phyloP scores from a whole-genome alignment of 2,888 invertebrate species.

The Tinea pellionella region DNA sequence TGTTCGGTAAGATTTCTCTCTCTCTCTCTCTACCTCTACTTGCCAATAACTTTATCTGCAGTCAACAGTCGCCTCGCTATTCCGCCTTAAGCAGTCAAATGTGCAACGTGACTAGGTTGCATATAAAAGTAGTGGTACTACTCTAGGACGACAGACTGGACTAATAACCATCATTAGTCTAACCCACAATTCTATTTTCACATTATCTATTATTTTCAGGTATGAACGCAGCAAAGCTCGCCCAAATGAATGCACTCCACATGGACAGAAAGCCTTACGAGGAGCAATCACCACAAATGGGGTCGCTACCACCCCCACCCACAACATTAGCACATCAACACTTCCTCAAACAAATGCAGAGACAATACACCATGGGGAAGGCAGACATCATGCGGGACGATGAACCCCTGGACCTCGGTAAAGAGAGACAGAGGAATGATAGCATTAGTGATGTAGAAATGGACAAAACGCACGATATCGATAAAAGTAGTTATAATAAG shows the following conservation, averaged over 20 bases:
- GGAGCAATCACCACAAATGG: conserved; percentile 68
- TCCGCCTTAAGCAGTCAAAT: too few relatives aligned
- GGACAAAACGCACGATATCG: conserved; percentile 56
- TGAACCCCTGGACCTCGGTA: conserved; percentile 66
- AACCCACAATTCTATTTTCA: background rate
- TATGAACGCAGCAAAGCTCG: conserved; percentile 81
- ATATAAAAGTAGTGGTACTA: too few relatives aligned
- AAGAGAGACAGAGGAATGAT: conserved; percentile 53
- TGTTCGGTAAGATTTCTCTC: conserved; percentile 64
- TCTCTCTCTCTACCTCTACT: too few relatives aligned
- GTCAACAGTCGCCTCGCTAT: too few relatives aligned
- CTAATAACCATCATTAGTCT: background rate
- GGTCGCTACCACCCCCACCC: conserved; percentile 66
- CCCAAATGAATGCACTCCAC: conserved; percentile 76
- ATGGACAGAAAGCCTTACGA: conserved; percentile 64
- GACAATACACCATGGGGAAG: conserved; percentile 68
- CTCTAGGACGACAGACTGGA: too few relatives aligned
- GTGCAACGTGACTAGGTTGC: too few relatives aligned
- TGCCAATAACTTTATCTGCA: too few relatives aligned
- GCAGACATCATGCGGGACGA: conserved; percentile 68
- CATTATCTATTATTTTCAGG: conserved; percentile 53
- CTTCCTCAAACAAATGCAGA: conserved; percentile 73
- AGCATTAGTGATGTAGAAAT: conserved; percentile 48
- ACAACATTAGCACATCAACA: conserved; percentile 68
- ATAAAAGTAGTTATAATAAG: conserved; percentile 49